Base-by-base conservation (phyloP, 2,797 vertebrate genomes). In the Allobates femoralis region DNA sequence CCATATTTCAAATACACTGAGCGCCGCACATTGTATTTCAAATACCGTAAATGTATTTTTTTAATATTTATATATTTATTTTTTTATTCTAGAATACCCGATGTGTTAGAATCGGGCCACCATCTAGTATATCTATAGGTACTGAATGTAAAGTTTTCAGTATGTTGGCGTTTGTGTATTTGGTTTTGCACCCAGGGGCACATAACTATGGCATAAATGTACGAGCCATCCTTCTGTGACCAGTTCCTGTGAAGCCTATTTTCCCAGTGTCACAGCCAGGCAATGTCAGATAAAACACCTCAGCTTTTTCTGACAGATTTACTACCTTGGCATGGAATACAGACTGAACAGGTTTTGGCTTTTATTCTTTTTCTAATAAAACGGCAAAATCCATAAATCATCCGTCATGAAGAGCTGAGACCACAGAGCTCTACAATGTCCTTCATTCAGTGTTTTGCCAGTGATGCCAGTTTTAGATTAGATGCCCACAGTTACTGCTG, bases 241-340 rank as follows among this genome's bases (percentile, higher is more conserved):
- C 46, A 26, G 76, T 37, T 56, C 28, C 41, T 50, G 77, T 41
- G 76, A 85, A 30, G 69, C 46, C 21, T 18, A 55, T 82, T 86
- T 66, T 51, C 58, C 28, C 51, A 21, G 11, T 34, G 6, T 26
- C 67, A 37, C 32, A 46, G 62, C 32, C 71, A 78, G 53, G 16
- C 10, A 7, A 46, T 18, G 51, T 81, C 64, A 76, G 67, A 86
- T 85, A 85, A 74, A 86, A 74, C 77, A 86, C 71, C 71, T 86
- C 81, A 46, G 60, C 28, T 77, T 66, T 37, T 82, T 67, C n/a
- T 58, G 85, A 87, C 67, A 87, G 85, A 87, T 87, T 87, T 87
- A 83, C 34, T 71, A 79, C 55, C 53, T 60, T 86, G 85, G 85
- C 85, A 78, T 32, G 19, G 56, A 37, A 78, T 30, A 60, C 55